Base-by-base conservation (phyloP, 2,888 invertebrate species). In the Drosophila niveifrons region DNA sequence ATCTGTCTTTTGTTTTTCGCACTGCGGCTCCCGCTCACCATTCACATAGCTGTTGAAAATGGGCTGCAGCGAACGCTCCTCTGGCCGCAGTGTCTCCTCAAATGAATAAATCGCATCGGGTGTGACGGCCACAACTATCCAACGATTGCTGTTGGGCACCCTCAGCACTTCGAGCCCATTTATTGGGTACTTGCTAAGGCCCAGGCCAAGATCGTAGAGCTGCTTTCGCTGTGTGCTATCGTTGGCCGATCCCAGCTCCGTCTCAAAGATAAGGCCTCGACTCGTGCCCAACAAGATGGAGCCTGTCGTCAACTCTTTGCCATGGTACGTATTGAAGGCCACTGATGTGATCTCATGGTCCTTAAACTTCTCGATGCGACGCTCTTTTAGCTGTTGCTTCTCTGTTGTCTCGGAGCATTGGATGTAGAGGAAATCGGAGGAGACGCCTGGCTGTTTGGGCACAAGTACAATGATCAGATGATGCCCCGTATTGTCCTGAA, bases 231-330 rank as follows among this genome's bases (percentile, higher is more conserved):
- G 97, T 91, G 97, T 96, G 69, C n/a, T 36, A n/a, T 98, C 98
- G 71, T 95, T 96, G 57, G 96, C 96, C 10, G 95, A 93, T 17
- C 95, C 95, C 55, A 98, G 94, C 91, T 98, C 98, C 0, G 97
- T 97, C 93, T 98, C 98, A 92, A 98, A 95, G 71, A 98, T 96
- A 47, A 97, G 93, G 0, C 98, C 98, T 90, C 96, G 96, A 0
- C 96, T 96, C 0, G 98, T 98, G 6, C 98, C 98, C 47, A 98
- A 91, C 43, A 99, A 93, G 82, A 99, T 97, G 0, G 97, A 95
- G 1, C 97, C 97, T 0, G 98, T 97, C 0, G 95, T 94, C 1
- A 91, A 92, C 66, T 95, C 95, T 0, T 95, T 95, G 1, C 94
- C 94, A 78, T 96, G 96, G 64, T 94, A 94, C 78, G 94, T 94